Percentiles rank a stretch among this genome's conserved stretches.
phyloP scores from a whole-genome alignment of 2,888 invertebrate species.

The Acanthosepion esculentum region DNA sequence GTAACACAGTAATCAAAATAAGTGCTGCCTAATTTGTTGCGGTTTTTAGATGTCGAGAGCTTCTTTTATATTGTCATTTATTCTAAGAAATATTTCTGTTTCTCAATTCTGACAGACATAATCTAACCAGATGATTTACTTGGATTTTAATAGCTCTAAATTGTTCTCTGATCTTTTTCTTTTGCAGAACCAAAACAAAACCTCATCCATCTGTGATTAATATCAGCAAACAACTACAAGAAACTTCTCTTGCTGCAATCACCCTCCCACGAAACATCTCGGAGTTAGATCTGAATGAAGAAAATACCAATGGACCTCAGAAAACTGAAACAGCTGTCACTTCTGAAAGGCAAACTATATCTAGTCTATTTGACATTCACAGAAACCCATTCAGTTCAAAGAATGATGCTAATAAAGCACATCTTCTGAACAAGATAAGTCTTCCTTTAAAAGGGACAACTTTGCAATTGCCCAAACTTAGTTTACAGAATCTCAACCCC shows the following conservation, averaged over 20 bases:
- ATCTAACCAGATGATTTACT: no score
- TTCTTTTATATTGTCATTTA: no score
- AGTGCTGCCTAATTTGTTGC: no score
- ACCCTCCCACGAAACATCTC: conserved; percentile 68
- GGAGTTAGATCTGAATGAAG: background rate
- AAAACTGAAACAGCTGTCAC: background rate
- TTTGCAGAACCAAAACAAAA: conserved; percentile 65
- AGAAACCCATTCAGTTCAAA: conserved; percentile 8
- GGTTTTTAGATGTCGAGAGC: no score
- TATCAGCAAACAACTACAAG: conserved; percentile 69
- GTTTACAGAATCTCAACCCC: conserved; percentile 81
- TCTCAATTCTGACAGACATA: no score
- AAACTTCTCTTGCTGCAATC: conserved; percentile 66
- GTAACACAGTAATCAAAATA: no score
- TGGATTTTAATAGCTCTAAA: no score
- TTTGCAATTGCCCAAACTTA: conserved; percentile 52
- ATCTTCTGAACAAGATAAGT: background rate
- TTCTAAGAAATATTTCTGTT: no score
- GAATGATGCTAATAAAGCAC: background rate
- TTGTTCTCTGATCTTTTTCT: background rate
- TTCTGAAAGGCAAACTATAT: background rate
- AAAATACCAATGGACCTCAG: background rate
- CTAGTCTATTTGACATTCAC: background rate
- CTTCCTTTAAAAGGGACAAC: conserved; percentile 39
- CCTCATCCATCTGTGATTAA: conserved; percentile 68